phyloP scores from a whole-genome alignment of 2,797 vertebrate genomes.

The Chromis chromis region DNA sequence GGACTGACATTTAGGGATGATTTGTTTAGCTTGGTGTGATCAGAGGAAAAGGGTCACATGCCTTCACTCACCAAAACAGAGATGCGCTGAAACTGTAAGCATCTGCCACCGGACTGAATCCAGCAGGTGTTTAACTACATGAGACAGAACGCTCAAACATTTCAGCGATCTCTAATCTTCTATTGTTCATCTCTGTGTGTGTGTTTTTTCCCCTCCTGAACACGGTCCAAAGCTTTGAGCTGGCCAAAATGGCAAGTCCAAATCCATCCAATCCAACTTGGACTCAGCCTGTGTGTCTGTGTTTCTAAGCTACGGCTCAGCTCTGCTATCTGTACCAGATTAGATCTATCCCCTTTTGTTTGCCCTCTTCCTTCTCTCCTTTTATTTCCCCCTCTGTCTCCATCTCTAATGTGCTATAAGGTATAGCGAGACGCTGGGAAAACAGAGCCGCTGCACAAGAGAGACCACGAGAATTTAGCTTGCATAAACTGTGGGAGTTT shows the following conservation, averaged over 20 bases:
- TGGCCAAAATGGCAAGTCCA: slow-evolving; percentile 48
- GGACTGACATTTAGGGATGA: slow-evolving; percentile 54
- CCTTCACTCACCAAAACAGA: slow-evolving; percentile 59
- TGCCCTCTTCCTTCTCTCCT: slow-evolving; percentile 14
- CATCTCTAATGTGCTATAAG: slow-evolving; percentile 21
- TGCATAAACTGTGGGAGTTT: slow-evolving; percentile 54
- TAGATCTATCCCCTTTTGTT: slow-evolving; percentile 18
- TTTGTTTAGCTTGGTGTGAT: slow-evolving; percentile 72
- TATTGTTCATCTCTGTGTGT: slow-evolving; percentile 34
- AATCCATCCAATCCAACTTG: slow-evolving; percentile 41
- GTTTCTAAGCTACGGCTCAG: slow-evolving; percentile 39
- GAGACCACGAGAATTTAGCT: slow-evolving; percentile 50
- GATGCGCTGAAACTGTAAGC: slow-evolving; percentile 51
- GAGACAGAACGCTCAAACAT: slow-evolving; percentile 62
- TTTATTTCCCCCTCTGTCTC: background rate
- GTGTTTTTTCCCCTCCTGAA: slow-evolving; percentile 22
- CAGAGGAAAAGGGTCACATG: slow-evolving; percentile 62
- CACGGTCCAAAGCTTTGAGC: slow-evolving; percentile 29
- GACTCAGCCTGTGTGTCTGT: slow-evolving; percentile 28
- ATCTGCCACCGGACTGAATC: slow-evolving; percentile 55
- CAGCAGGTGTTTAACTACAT: slow-evolving; percentile 67
- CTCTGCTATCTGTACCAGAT: slow-evolving; percentile 51
- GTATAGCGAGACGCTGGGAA: slow-evolving; percentile 37
- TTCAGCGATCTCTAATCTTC: slow-evolving; percentile 40
- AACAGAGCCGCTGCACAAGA: slow-evolving; percentile 34